Evolutionary conservation across 2,797 vertebrate genomes (phyloP), one percentile per base, ranked within the genome.

Genomic region (Microctenopoma stevenorrisi): DNA sequence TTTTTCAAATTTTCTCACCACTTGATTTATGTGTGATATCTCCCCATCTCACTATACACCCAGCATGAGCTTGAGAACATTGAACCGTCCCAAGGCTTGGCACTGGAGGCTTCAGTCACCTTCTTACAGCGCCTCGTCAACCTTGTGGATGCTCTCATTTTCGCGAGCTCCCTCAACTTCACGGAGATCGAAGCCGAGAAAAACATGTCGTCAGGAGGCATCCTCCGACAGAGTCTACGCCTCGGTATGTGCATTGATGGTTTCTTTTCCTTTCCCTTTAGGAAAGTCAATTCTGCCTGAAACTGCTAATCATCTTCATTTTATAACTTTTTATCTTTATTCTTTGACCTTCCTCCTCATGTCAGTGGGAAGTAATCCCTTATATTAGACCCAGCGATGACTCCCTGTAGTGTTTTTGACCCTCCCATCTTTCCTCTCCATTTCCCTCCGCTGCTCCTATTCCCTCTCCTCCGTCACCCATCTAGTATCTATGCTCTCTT

Each of bases 151-250:
- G 97, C 98, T n/a, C 94, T 99, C 62, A 95, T 99, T 91, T 98
- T 99, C 81, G 97, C 98, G 89, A 99, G 98, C 88, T 97, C 97
- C 28, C 96, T 99, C 65, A 96, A 95, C 92, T 99, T 99, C 89
- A 94, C 95, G 1, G 98, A 99, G 94, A 97, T 99, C 65, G 98
- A 99, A 85, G 96, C 97, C 14, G 98, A 99, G 94, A 99, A 99
- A 87, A 99, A 98, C 89, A 98, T 99, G 97, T 97, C 97, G 2
- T 96, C 97, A 13, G 98, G 98, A 78, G 98, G 98, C 85, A 93
- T 99, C 91, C 89, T 99, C 46, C 93, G 98, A 14, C 98, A 99
- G 52, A 98, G 97, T 91, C 96, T 99, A 58, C 95, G 98, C 60
- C 92, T 99, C 6, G 98, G 98, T 99, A 79, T 1, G 43, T 16